Evolutionary conservation across 30 jellyfish, hydroid and myxozoan genomes (phyloP).

Genomic region (Mastigias papua): DNA sequence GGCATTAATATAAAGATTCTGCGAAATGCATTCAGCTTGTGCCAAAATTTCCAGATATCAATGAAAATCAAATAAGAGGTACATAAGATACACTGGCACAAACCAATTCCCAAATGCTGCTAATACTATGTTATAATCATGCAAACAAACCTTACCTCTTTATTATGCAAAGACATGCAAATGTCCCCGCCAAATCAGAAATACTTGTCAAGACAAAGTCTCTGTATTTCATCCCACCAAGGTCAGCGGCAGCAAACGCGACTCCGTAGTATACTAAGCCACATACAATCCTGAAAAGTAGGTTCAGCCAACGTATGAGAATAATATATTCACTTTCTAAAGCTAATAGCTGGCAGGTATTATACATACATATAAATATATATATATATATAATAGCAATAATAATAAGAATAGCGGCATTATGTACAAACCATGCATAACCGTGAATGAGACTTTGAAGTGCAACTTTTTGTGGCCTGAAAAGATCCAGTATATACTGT

Average conservation of each 20-base stretch:
- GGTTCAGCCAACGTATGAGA: too few species aligned
- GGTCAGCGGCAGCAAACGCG: slow-evolving; percentile 81
- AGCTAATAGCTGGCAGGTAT: too few species aligned
- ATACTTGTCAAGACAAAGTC: slow-evolving; percentile 84
- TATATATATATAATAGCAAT: too few species aligned
- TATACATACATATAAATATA: too few species aligned
- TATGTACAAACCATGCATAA: not conserved
- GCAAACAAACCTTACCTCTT: not conserved
- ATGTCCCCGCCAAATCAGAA: slow-evolving; percentile 86
- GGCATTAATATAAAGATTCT: too few species aligned
- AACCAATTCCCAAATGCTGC: too few species aligned
- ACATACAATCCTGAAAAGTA: slow-evolving; percentile 66
- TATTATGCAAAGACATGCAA: slow-evolving; percentile 58
- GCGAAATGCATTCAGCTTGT: too few species aligned
- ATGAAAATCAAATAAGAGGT: too few species aligned
- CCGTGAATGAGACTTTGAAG: slow-evolving; percentile 50
- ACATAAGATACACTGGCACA: too few species aligned
- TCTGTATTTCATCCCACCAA: slow-evolving; percentile 84
- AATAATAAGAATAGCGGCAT: too few species aligned
- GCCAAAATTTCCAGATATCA: too few species aligned
- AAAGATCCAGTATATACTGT: slow-evolving; percentile 21
- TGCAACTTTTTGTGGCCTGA: slow-evolving; percentile 18
- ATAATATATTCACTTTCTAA: too few species aligned
- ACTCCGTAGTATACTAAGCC: slow-evolving; percentile 89
- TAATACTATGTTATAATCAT: not conserved